Percentiles rank a stretch among this genome's conserved stretches.
Evolutionary conservation across 2,888 invertebrate genomes (phyloP).

Genomic region (Phytoseiulus persimilis): DNA sequence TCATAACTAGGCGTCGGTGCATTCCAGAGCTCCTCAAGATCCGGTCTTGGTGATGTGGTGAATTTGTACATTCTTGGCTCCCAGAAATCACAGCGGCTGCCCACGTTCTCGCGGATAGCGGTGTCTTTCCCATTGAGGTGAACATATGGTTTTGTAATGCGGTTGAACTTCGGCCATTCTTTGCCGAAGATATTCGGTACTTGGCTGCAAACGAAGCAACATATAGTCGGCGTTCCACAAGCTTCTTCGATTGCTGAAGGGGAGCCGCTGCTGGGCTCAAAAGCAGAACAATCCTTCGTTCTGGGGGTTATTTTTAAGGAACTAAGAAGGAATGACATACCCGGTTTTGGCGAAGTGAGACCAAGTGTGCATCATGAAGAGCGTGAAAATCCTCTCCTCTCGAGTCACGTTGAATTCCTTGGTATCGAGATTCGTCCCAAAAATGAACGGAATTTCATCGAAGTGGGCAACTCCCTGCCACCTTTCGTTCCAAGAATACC

Average conservation of each 20-base stretch:
- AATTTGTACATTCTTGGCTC: conserved; percentile 18
- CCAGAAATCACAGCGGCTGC: conserved; percentile 27
- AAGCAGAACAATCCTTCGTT: too few species aligned
- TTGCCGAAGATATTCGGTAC: conserved; percentile 28
- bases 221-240: too few species aligned
- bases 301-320: too few species aligned
- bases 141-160: neutral
- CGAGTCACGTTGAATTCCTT: conserved; percentile 15
- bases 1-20: conserved; percentile 24
- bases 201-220: neutral
- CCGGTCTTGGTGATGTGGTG: conserved; percentile 8
- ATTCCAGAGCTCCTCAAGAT: conserved; percentile 29
- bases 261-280: too few species aligned
- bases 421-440: conserved; percentile 19
- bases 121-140: conserved; percentile 24
- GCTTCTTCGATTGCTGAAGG: too few species aligned
- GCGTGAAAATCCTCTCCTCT: conserved; percentile 32
- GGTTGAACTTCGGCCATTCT: conserved; percentile 20
- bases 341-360: conserved; percentile 25
- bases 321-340: neutral
- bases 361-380: conserved; percentile 35
- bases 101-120: conserved; percentile 13
- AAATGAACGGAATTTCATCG: conserved; percentile 36
- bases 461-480: conserved; percentile 26
- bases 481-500: conserved; percentile 22